Evolutionary conservation across 2,797 vertebrate species (phyloP), one percentile per base, ranked within the genome.

Genomic region (Phaenicophaeus curvirostris): DNA sequence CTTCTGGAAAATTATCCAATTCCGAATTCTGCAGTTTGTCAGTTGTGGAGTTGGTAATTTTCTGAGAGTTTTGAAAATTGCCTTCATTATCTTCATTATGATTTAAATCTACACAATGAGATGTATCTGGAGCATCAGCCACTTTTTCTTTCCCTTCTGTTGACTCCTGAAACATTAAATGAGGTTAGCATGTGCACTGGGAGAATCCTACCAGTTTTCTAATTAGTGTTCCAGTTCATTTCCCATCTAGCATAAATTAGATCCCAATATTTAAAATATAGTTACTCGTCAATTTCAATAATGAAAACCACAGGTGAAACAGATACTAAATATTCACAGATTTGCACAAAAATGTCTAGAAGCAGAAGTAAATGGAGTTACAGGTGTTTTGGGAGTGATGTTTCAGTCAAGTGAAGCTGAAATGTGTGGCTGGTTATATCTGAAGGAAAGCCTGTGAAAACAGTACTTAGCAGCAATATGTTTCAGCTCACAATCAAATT

Each of bases 161-260:
- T 78, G 77, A 55, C 55, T 94, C 58, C 96, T 97, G 95, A 95
- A 96, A 97, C n/a, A 97, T 66, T 90, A 94, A 84, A 57, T 63
- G 27, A 77, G 27, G 66, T 97, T 94, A 95, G 54, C 37, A 66
- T 3, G 88, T 0, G 16, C 31, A 78, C 17, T 16, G 14, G 59
- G 73, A 94, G 73, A 87, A 94, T 63, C 24, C 58, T 63, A 69
- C 9, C 33, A 24, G 10, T 57, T 81, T 92, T 80, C 27, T 54
- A 90, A 67, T 66, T 65, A 90, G 76, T 6, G 17, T 65, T 88
- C 10, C 42, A 65, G 55, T 30, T 93, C n/a, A 28, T 24, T 87
- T 81, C 37, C 28, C 31, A 53, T 80, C 90, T 74, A 71, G 27
- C 41, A 78, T 48, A 76, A 57, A 85, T 33, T 16, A 74, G 31